Conservation (phyloP, 2,797 vertebrate genomes). For the Gadopsis marmoratus region DNA sequence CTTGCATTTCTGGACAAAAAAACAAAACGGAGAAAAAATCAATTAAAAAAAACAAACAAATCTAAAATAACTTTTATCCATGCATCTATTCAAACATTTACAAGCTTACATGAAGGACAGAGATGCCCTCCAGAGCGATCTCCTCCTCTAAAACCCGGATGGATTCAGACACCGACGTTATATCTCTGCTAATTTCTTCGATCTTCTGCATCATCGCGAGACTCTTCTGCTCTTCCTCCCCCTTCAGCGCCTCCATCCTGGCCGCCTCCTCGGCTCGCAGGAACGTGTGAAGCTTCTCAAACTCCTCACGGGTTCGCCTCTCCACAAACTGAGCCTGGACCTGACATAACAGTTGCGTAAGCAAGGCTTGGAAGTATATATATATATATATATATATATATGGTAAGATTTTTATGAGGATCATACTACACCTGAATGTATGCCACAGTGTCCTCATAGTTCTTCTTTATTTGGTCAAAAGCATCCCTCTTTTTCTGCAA, state of each 20-base stretch:
- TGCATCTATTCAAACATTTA: background rate
- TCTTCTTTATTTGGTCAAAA: constrained; percentile 73
- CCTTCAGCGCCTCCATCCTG: constrained; percentile 70
- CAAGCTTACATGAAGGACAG: constrained; percentile 75
- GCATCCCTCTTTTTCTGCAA: constrained; percentile 68
- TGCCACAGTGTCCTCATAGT: constrained; percentile 63
- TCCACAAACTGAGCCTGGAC: constrained; percentile 76
- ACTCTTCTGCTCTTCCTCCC: constrained; percentile 74
- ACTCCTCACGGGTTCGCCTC: constrained; percentile 74
- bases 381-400: background rate
- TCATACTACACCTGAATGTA: constrained; percentile 72
- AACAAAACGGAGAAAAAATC: background rate
- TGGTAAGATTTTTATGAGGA: background rate
- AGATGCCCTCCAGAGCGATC: constrained; percentile 63
- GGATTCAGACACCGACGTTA: constrained; percentile 63
- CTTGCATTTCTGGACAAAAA: constrained; percentile 74
- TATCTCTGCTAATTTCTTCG: constrained; percentile 52
- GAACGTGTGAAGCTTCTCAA: constrained; percentile 78
- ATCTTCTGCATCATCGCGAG: constrained; percentile 65
- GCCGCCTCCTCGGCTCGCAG: constrained; percentile 70
- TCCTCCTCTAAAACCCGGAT: constrained; percentile 74
- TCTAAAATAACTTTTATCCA: too few species aligned
- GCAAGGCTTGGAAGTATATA: background rate
- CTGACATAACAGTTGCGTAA: constrained; percentile 47
- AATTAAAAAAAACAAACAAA: background rate